Base-by-base conservation (phyloP, 2,888 invertebrate species). In the Zhengitettix transpicula region DNA sequence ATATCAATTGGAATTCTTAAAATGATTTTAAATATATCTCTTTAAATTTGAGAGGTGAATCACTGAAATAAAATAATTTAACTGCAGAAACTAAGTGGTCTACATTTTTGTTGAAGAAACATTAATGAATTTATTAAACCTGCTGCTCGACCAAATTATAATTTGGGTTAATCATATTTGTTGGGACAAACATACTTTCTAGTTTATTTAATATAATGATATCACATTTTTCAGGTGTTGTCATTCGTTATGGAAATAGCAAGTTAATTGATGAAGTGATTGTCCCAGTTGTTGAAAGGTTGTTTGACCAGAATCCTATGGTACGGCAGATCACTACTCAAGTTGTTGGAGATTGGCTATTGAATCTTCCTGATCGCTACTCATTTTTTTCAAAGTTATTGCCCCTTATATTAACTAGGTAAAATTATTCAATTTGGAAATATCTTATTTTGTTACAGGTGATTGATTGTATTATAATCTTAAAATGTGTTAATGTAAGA, bases 331-430 rank as follows among this genome's bases (percentile, higher is more conserved):
- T 88, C 65, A 87, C 92, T 7, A 84, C 86, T 0, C 74, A 81
- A 67, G 84, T 89, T 66, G 85, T 89, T 1, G 87, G 89, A 5
- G 75, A 78, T 54, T 89, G 92, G 89, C 76, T 93, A 70, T 70
- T 88, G 40, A 79, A 82, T 59, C 81, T 93, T 60, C 78, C 78
- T 58, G 94, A 96, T 71, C 77, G 95, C 66, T 96, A 96, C 70
- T 94, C 94, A 0, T 93, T 84, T 74, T 93, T 90, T 77, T 84
- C 87, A 70, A 84, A 86, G 66, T 79, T 95, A 67, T 77, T 96
- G 65, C 95, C 96, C 0, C 73, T 95, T 12, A 74, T 94, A 7
- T 73, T 96, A 44, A 90, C 92, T 53, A 86, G 92, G 83, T 84
- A 8, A 47, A 47, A 47, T 47, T 47, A 47, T n/a, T 47, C 1